phyloP scores from a whole-genome alignment of 2,797 vertebrate species.

The Danio choprae region DNA sequence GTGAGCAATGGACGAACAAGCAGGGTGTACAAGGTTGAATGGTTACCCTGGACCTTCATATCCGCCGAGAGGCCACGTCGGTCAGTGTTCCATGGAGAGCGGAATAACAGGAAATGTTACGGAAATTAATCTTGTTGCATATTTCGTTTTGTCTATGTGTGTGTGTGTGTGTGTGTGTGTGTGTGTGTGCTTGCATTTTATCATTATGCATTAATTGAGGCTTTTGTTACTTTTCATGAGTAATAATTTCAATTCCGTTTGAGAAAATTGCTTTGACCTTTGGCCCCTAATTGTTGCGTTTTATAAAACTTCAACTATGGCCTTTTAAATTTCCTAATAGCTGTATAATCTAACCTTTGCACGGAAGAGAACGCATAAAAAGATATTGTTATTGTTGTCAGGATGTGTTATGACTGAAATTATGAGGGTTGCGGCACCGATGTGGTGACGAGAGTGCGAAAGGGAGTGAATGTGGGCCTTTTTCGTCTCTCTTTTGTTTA shows the following conservation, averaged over 20 bases:
- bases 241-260: slow-evolving; percentile 8
- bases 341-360: slow-evolving; percentile 35
- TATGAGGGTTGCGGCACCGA: slow-evolving; percentile 72
- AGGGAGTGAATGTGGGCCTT: slow-evolving; percentile 58
- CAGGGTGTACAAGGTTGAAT: slow-evolving; percentile 14
- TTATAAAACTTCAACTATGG: not conserved
- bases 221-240: slow-evolving; percentile 9
- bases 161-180: not conserved
- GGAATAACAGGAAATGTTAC: slow-evolving; percentile 12
- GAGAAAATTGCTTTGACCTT: slow-evolving; percentile 31
- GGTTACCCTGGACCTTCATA: slow-evolving; percentile 9
- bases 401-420: slow-evolving; percentile 72
- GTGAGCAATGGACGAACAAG: not conserved
- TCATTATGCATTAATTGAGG: slow-evolving; percentile 6
- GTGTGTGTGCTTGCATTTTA: not conserved
- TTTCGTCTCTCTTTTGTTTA: slow-evolving; percentile 62
- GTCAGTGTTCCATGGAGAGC: slow-evolving; percentile 17
- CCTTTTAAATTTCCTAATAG: slow-evolving; percentile 28
- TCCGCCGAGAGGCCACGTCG: slow-evolving; percentile 2
- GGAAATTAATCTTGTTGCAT: slow-evolving; percentile 26
- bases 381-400: slow-evolving; percentile 70
- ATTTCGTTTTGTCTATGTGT: not conserved
- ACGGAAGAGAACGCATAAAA: slow-evolving; percentile 1
- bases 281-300: slow-evolving; percentile 9
- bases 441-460: slow-evolving; percentile 62